These are phyloP conservation scores for Caenorhabditis latens DNA, from an alignment of 1,140 invertebrate genomes.

Conservation along the genomic window DNA sequence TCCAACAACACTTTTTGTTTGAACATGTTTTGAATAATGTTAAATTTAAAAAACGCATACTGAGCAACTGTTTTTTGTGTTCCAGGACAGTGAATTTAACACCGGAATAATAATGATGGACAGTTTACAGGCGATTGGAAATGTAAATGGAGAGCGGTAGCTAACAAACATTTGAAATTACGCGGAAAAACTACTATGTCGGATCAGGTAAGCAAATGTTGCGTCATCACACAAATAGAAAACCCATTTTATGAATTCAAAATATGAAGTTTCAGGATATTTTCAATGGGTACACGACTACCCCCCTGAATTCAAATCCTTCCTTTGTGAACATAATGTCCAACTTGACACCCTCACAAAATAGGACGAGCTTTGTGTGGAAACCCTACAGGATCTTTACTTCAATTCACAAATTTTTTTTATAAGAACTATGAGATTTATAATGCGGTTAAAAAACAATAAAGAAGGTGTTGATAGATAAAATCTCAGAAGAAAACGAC, in stretches of 20 bases:
- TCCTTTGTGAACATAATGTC: too few relatives aligned
- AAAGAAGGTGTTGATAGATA: too few relatives aligned
- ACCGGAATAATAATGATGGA: background rate
- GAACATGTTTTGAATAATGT: background rate
- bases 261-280: background rate
- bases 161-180: slow-evolving; percentile 33
- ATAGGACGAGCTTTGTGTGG: too few relatives aligned
- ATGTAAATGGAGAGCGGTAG: slow-evolving; percentile 1
- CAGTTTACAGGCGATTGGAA: background rate
- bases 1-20: background rate
- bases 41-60: background rate
- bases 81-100: background rate
- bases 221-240: background rate
- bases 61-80: slow-evolving; percentile 28
- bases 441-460: too few relatives aligned
- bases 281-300: slow-evolving; percentile 17
- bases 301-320: slow-evolving; percentile 18
- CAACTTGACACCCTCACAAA: too few relatives aligned
- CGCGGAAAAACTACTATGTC: slow-evolving; percentile 45
- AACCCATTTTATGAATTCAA: background rate
- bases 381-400: too few relatives aligned
- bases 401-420: too few relatives aligned
- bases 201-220: slow-evolving; percentile 12
- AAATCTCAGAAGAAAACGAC: too few relatives aligned
- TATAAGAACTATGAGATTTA: too few relatives aligned